Percentiles rank a stretch among this genome's conserved stretches.
Evolutionary conservation across 2,888 invertebrate species (phyloP).

Genomic region (Cantharis rustica): DNA sequence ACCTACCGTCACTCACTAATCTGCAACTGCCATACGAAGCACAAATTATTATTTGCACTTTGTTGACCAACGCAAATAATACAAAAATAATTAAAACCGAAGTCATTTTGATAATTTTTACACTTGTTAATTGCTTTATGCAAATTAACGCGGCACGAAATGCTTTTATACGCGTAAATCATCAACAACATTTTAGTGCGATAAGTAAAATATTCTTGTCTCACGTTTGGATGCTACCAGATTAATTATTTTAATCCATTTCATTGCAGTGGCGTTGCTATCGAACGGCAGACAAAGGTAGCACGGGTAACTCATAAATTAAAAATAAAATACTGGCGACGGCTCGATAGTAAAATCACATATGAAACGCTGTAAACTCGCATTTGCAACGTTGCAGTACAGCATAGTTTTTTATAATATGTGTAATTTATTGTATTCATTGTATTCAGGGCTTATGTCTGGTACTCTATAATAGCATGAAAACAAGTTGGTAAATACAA

Average conservation of each 20-base stretch:
- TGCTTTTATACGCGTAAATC: neutral
- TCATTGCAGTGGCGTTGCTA: neutral
- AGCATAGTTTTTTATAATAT: no score
- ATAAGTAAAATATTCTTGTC: neutral
- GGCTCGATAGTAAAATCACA: no score
- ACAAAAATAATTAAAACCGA: neutral
- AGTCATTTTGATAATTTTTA: neutral
- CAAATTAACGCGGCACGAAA: neutral
- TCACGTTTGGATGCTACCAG: neutral
- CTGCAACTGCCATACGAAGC: constrained; percentile 20
- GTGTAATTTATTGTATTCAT: no score
- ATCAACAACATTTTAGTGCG: neutral
- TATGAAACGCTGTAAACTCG: no score
- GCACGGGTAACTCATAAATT: no score
- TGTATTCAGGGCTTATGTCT: no score
- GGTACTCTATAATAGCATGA: no score
- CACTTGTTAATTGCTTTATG: neutral
- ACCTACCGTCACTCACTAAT: constrained; percentile 15
- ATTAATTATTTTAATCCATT: neutral
- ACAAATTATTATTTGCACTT: neutral
- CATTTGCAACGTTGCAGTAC: no score
- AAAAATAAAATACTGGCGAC: no score
- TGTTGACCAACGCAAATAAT: neutral
- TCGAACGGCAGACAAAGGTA: neutral
- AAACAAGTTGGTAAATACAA: neutral